Evolutionary conservation across 2,113 vertebrate genomes (phyloP), one percentile per base, ranked within the genome.

Genomic region (Pygoscelis adeliae): DNA sequence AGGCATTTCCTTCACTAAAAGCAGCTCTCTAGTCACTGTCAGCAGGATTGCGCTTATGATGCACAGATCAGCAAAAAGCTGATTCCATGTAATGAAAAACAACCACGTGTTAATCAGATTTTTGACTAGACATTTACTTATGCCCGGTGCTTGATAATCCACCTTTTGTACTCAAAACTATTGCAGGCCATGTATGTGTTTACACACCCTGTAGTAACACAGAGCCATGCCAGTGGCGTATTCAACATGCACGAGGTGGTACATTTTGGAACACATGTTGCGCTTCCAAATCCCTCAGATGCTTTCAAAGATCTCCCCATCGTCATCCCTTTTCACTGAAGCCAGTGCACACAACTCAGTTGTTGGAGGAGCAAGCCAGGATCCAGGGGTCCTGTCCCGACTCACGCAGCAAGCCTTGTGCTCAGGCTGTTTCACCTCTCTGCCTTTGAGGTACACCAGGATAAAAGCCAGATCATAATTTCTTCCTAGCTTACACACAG

Each of bases 151-250:
- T 94, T 38, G 6, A 69, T 56, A 88, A 89, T 27, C 36, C 40
- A 59, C 8, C 22, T 79, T 91, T 81, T 66, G 65, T 38, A 32
- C 36, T 74, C 59, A 78, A 44, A 91, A 27, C 25, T 44, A 3
- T 2, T 18, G 40, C 4, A 9, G 25, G 19, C 34, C 52, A n/a
- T 2, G 2, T 11, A 15, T 15, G 20, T 36, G 81, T 77, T 89
- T 13, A 40, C 30, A 49, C 5, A 49, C 21, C 6, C 36, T 47
- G 40, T 8, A 36, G 46, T 13, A 55, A 73, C 2, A 3, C 12
- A 40, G 49, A 83, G 25, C 30, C 0, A 0, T 19, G 61, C 23
- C 42, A 61, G 32, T 32, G 32, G 49, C 6, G 2, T 42, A 58
- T 7, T 44, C 27, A 58, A 34, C 18, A 9, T 4, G 9, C 12